Conservation (phyloP, 2,888 invertebrate species). For the Apamea anceps region DNA sequence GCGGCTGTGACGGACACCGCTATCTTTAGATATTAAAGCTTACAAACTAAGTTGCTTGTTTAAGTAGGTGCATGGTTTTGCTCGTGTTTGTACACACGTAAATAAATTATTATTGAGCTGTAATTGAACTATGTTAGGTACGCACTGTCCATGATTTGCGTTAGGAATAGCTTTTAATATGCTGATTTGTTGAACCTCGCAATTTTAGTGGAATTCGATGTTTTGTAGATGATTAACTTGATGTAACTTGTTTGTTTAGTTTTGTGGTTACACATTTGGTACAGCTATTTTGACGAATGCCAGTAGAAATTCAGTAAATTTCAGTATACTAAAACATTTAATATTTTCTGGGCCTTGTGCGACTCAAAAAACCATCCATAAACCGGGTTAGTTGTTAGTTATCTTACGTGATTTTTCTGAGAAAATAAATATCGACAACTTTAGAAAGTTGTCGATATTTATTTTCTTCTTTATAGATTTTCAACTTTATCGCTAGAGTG, state of each 20-base stretch:
- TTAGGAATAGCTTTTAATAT: constrained; percentile 54
- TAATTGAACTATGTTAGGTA: constrained; percentile 42
- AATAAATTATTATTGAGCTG: constrained; percentile 24
- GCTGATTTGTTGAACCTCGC: constrained; percentile 38
- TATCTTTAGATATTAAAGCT: not conserved
- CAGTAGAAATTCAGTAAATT: not conserved
- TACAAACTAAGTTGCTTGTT: not conserved
- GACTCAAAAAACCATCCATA: not conserved
- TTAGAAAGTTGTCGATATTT: not conserved
- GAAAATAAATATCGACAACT: not conserved
- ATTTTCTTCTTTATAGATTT: too few species aligned
- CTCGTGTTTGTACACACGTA: constrained; percentile 17
- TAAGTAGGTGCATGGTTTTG: not conserved
- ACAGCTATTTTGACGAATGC: not conserved
- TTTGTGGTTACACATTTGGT: not conserved
- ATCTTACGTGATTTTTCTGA: not conserved
- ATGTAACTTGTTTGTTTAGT: constrained; percentile 1
- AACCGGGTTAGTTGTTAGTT: not conserved
- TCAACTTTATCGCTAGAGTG: too few species aligned
- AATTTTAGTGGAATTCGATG: constrained; percentile 26
- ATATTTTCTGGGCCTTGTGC: not conserved
- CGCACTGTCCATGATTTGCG: constrained; percentile 42
- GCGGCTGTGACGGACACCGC: not conserved
- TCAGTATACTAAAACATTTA: not conserved
- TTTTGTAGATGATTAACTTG: constrained; percentile 15